Evolutionary conservation across 2,888 invertebrate genomes (phyloP).

Genomic region (Chrysomela aeneicollis): DNA sequence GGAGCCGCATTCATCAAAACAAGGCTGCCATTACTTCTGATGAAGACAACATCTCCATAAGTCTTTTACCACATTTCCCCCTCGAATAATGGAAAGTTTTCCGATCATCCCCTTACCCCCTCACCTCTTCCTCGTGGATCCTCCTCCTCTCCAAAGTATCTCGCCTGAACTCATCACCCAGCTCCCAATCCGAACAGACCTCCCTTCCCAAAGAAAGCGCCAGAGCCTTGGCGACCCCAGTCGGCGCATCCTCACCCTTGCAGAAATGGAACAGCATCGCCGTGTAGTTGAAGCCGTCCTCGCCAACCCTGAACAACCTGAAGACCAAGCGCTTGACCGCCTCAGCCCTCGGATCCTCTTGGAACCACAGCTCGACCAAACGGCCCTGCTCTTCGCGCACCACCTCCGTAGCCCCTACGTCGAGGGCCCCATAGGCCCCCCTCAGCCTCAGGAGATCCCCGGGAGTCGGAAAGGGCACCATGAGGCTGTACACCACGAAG

Average conservation of each 20-base stretch:
- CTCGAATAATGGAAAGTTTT: no score
- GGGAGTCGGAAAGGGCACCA: slow-evolving; percentile 65
- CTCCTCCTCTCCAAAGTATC: slow-evolving; percentile 35
- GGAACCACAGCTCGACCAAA: slow-evolving; percentile 60
- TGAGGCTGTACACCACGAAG: slow-evolving; percentile 69
- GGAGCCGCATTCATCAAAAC: no score
- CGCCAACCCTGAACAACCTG: slow-evolving; percentile 64
- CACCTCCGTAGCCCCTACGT: slow-evolving; percentile 58
- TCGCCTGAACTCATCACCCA: slow-evolving; percentile 63
- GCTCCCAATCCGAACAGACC: slow-evolving; percentile 62
- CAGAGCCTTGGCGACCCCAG: slow-evolving; percentile 68
- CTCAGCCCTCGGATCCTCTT: slow-evolving; percentile 40
- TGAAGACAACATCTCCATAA: no score
- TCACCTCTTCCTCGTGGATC: slow-evolving; percentile 42
- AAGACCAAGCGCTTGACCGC: slow-evolving; percentile 66
- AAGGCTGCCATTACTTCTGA: no score
- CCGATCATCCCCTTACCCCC: no score
- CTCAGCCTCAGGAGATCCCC: slow-evolving; percentile 65
- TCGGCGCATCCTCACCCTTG: slow-evolving; percentile 64
- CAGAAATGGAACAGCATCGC: slow-evolving; percentile 71
- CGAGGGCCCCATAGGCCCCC: slow-evolving; percentile 62
- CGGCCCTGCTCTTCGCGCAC: slow-evolving; percentile 57
- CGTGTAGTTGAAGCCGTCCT: slow-evolving; percentile 67
- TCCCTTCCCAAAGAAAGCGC: slow-evolving; percentile 66
- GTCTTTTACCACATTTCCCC: no score